Conservation (phyloP, 2,888 invertebrate species). For the Aphodius granarius region DNA sequence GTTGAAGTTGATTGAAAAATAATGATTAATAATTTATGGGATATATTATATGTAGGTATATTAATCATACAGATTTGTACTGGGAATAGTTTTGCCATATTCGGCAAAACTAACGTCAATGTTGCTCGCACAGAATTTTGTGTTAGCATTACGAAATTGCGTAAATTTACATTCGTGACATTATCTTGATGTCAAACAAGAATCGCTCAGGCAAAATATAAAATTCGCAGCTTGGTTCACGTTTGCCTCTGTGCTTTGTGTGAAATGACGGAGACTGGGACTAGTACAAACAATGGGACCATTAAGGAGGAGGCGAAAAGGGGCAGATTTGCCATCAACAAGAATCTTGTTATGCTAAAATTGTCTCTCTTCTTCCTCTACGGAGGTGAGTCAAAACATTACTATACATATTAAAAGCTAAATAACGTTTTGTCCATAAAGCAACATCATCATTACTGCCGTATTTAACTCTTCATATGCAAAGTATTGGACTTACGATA, state of each 20-base stretch:
- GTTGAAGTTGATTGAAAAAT: too few relatives aligned
- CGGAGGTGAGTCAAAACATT: conserved; percentile 60
- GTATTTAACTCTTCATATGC: conserved; percentile 89
- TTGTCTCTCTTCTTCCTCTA: conserved; percentile 81
- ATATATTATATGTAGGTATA: neutral
- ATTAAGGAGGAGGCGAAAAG: conserved; percentile 16
- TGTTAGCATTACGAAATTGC: conserved; percentile 1
- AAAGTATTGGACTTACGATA: conserved; percentile 82
- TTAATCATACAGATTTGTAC: neutral
- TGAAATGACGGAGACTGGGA: conserved; percentile 23
- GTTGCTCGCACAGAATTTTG: conserved; percentile 3
- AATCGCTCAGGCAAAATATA: neutral
- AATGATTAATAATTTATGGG: too few relatives aligned
- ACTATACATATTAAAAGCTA: neutral
- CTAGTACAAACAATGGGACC: conserved; percentile 16
- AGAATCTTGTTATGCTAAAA: conserved; percentile 79
- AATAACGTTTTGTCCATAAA: conserved; percentile 39
- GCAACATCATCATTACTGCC: conserved; percentile 84
- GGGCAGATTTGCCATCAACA: conserved; percentile 57
- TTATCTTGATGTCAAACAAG: conserved; percentile 11
- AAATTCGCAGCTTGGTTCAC: neutral
- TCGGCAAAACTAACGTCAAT: conserved; percentile 4
- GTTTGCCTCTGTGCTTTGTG: neutral
- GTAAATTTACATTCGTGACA: conserved; percentile 14
- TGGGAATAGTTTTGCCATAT: neutral